Evolutionary conservation across 2,888 invertebrate genomes (phyloP).

Genomic region (Eristalis intricaria): DNA sequence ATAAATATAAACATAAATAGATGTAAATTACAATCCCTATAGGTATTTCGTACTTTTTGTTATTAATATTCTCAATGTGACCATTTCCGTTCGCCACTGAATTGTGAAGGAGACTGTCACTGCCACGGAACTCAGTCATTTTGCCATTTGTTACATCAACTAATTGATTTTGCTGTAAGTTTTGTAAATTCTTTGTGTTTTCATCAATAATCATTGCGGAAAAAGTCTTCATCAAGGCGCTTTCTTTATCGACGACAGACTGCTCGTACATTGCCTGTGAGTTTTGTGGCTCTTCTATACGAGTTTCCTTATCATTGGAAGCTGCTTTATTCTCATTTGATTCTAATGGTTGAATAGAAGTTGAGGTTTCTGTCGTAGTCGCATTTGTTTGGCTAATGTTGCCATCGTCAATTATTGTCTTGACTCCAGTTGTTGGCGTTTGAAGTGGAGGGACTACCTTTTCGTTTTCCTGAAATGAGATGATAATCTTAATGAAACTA

Average conservation of each 20-base stretch:
- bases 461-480: conserved; percentile 73
- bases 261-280: conserved; percentile 80
- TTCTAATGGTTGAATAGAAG: conserved; percentile 57
- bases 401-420: conserved; percentile 53
- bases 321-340: conserved; percentile 50
- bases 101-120: conserved; percentile 73
- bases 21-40: background rate
- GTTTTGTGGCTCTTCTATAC: conserved; percentile 75
- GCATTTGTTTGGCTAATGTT: conserved; percentile 61
- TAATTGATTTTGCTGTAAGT: conserved; percentile 73
- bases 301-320: conserved; percentile 29
- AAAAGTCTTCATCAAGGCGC: conserved; percentile 80
- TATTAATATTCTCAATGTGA: conserved; percentile 80
- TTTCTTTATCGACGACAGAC: conserved; percentile 81
- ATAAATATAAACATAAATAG: too few relatives aligned
- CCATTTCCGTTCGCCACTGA: conserved; percentile 80
- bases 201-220: conserved; percentile 80
- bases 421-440: conserved; percentile 56
- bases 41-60: conserved; percentile 78
- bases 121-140: conserved; percentile 74
- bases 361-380: conserved; percentile 51
- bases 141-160: conserved; percentile 80
- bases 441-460: conserved; percentile 72
- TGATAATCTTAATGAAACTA: too few relatives aligned
- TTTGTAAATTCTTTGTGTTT: conserved; percentile 79